A percentile compares a stretch with the other conserved stretches of the same genome.
These are phyloP conservation scores for Bilobella aurantiaca DNA, from an alignment of 1,140 invertebrate genomes.

Conservation along the genomic window DNA sequence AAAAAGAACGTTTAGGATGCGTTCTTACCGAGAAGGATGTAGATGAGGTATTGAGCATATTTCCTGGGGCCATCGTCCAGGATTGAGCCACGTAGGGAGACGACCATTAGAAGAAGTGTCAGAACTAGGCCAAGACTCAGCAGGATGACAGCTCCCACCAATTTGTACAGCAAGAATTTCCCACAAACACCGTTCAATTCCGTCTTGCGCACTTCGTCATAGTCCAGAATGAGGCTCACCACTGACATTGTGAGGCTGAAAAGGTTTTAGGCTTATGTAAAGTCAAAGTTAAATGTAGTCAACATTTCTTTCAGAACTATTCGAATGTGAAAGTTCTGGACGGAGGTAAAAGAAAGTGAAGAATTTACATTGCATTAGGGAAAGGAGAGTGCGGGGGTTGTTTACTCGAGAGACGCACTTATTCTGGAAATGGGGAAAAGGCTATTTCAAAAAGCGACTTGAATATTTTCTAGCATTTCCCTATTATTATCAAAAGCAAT, in stretches of 20 bases:
- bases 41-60: conserved; percentile 71
- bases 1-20: background rate
- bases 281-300: too few relatives aligned
- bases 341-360: background rate
- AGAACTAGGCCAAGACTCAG: conserved; percentile 54
- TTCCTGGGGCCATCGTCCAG: conserved; percentile 60
- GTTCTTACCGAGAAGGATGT: conserved; percentile 62
- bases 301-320: too few relatives aligned
- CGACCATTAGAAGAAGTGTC: conserved; percentile 60
- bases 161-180: conserved; percentile 54
- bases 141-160: conserved; percentile 61
- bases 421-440: too few relatives aligned
- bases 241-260: conserved; percentile 23
- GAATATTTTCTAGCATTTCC: too few relatives aligned
- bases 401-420: too few relatives aligned
- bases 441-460: too few relatives aligned
- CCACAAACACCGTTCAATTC: conserved; percentile 46
- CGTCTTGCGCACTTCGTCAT: conserved; percentile 36
- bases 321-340: background rate
- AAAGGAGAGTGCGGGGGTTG: too few relatives aligned
- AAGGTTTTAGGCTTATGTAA: too few relatives aligned
- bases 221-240: conserved; percentile 47
- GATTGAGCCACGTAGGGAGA: conserved; percentile 72
- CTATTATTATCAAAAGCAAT: too few relatives aligned
- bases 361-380: background rate